Evolutionary conservation across 2,797 vertebrate species (phyloP), one percentile per base, ranked within the genome.

Genomic region (Spea hammondii): DNA sequence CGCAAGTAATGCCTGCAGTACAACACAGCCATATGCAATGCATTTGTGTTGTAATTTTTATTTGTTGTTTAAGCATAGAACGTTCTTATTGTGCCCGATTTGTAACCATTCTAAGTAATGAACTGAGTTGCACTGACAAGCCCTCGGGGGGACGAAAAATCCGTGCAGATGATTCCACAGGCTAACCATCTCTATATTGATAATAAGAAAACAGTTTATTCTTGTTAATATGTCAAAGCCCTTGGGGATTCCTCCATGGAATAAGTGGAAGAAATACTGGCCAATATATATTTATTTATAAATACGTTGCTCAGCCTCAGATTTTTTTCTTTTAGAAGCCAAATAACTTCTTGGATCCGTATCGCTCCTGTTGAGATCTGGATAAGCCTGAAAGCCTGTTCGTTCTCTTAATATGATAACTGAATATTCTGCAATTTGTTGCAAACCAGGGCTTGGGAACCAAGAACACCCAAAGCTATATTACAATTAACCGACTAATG

Each of bases 181-280:
- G 53, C 74, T 65, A 46, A 62, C 69, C 68, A 74, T 79, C 70
- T 70, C 68, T 74, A 79, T 74, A 76, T 55, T 68, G 69, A 76
- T 76, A 69, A 81, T 72, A 64, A 81, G 79, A 70, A 80, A 71
- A 79, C 78, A 68, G 72, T 74, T 76, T 76, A 81, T 69, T 72
- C 79, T 67, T 71, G 72, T 69, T 79, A 79, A 79, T 79, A 79
- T 69, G 72, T 74, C 65, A 74, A 32, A 54, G 65, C 69, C 78
- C 72, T 79, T 60, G 53, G 74, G 74, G 74, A 81, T 47, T 59
- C 67, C 74, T 47, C 55, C 79, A 54, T 9, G 57, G 74, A 65
- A 65, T 53, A 32, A 59, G 11, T 46, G 54, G 60, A 48, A 71
- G 70, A 81, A 72, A 81, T 71, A 76, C 13, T 32, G 57, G 12